Percentiles rank a stretch among this genome's conserved stretches.
Conservation (phyloP, 2,888 invertebrate species). For the Drosophila tanythrix region DNA sequence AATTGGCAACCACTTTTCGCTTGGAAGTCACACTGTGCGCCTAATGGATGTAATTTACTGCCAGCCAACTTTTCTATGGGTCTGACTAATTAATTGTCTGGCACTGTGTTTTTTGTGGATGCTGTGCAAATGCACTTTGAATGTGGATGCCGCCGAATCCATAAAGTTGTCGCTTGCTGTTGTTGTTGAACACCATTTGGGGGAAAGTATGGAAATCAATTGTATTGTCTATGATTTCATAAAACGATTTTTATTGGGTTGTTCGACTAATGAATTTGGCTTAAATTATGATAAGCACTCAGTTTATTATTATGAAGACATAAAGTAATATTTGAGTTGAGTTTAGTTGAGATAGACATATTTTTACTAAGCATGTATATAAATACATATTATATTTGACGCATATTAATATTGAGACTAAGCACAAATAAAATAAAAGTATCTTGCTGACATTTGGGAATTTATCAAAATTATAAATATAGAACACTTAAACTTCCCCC, state of each 20-base stretch:
- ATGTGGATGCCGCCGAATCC: conserved; percentile 14
- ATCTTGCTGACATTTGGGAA: no score
- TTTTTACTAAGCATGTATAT: background rate
- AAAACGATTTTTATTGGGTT: conserved; percentile 15
- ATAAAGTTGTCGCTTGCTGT: conserved; percentile 7
- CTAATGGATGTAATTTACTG: conserved; percentile 81
- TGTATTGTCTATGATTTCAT: conserved; percentile 5
- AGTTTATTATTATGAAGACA: background rate
- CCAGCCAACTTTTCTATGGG: conserved; percentile 53
- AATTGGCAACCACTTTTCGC: conserved; percentile 74
- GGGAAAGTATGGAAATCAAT: conserved; percentile 25
- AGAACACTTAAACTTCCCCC: no score
- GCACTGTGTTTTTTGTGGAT: conserved; percentile 11
- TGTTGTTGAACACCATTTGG: conserved; percentile 5
- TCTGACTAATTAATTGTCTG: conserved; percentile 68
- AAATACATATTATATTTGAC: no score
- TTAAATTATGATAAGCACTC: conserved; percentile 8
- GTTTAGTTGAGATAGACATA: background rate
- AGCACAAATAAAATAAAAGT: no score
- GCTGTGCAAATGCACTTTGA: conserved; percentile 29
- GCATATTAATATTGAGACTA: no score
- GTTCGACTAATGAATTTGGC: conserved; percentile 5
- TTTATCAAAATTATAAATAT: no score
- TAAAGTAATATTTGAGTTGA: background rate
- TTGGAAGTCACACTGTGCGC: conserved; percentile 78